Conservation (phyloP, 2,888 invertebrate species). For the Carabus problematicus region DNA sequence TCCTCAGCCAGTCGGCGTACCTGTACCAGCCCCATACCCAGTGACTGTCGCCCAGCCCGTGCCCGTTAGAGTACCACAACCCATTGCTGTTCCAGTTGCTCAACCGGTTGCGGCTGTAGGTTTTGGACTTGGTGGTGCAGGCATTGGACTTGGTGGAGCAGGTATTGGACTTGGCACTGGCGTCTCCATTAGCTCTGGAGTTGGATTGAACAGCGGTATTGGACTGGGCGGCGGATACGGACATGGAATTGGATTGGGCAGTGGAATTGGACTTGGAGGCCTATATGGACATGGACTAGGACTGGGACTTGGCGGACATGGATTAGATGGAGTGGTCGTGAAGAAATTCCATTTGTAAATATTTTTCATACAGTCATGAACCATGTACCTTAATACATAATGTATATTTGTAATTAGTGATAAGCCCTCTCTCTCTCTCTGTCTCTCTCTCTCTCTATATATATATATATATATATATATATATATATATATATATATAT, state of each 20-base stretch:
- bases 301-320: slow-evolving; percentile 43
- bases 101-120: slow-evolving; percentile 17
- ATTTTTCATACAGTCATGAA: not conserved
- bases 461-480: too few relatives aligned
- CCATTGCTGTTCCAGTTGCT: slow-evolving; percentile 30
- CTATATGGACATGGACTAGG: slow-evolving; percentile 36
- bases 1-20: slow-evolving; percentile 26
- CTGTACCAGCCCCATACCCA: slow-evolving; percentile 44
- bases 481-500: not conserved
- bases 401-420: slow-evolving; percentile 8
- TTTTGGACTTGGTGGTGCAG: slow-evolving; percentile 13
- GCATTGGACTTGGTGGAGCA: slow-evolving; percentile 11
- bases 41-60: slow-evolving; percentile 45
- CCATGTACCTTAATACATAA: too few relatives aligned
- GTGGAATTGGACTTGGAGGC: slow-evolving; percentile 25
- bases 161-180: slow-evolving; percentile 26
- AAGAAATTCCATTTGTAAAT: slow-evolving; percentile 32
- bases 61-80: slow-evolving; percentile 40
- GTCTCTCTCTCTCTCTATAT: too few relatives aligned
- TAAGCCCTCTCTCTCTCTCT: not conserved
- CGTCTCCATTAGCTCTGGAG: slow-evolving; percentile 29
- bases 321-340: slow-evolving; percentile 25
- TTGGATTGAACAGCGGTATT: slow-evolving; percentile 27
- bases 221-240: slow-evolving; percentile 44
- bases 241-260: slow-evolving; percentile 25